Evolutionary conservation across 1,140 invertebrate species (phyloP).

Genomic region (Bradysia coprophila): DNA sequence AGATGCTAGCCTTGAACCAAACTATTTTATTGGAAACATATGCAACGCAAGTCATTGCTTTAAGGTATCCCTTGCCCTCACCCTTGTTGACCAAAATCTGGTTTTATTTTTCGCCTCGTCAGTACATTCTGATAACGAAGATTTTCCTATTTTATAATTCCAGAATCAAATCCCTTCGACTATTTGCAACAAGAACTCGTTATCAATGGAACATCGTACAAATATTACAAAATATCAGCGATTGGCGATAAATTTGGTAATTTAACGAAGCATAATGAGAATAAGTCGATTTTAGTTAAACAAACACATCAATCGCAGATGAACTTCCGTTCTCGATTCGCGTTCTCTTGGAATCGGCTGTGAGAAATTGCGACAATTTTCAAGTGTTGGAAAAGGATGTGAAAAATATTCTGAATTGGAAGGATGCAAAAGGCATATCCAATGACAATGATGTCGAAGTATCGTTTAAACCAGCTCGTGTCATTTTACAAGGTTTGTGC

Average conservation of each 20-base stretch:
- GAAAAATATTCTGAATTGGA: slow-evolving; percentile 84
- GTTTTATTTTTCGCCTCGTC: too few relatives aligned
- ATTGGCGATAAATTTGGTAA: slow-evolving; percentile 56
- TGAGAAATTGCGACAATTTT: slow-evolving; percentile 93
- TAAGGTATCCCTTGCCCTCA: too few relatives aligned
- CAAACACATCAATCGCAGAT: not conserved
- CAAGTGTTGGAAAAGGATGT: slow-evolving; percentile 76
- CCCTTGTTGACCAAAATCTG: too few relatives aligned
- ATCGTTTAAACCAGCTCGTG: slow-evolving; percentile 86
- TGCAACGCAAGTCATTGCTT: too few relatives aligned
- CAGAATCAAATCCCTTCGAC: not conserved
- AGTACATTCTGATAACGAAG: too few relatives aligned
- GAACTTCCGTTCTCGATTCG: slow-evolving; percentile 70
- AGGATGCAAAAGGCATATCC: slow-evolving; percentile 36
- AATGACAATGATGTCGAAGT: slow-evolving; percentile 66
- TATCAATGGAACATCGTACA: slow-evolving; percentile 37
- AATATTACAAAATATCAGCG: slow-evolving; percentile 49
- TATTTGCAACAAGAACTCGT: not conserved
- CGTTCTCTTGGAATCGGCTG: slow-evolving; percentile 84
- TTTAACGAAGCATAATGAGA: not conserved
- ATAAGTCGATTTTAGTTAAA: not conserved
- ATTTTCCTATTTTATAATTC: too few relatives aligned
- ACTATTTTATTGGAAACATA: too few relatives aligned
- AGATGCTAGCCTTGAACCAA: too few relatives aligned
- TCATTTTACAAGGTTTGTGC: slow-evolving; percentile 86